These are phyloP conservation scores for Marmota flaviventris DNA, from an alignment of 2,113 vertebrate genomes.

Conservation along the genomic window DNA sequence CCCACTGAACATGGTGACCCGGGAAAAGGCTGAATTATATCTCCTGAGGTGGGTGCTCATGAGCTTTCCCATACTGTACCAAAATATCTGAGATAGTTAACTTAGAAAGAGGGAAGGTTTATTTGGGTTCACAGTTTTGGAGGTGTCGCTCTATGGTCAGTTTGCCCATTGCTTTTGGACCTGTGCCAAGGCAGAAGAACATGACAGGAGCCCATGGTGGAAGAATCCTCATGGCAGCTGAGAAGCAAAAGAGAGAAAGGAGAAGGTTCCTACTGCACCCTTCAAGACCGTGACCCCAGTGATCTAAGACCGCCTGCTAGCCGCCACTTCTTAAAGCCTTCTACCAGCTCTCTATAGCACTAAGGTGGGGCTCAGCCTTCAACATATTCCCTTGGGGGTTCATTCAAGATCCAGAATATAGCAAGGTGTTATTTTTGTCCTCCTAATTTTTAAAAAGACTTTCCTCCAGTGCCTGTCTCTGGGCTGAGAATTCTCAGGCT, in stretches of 20 bases:
- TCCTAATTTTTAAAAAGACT: not conserved
- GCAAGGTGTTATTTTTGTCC: not conserved
- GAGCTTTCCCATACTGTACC: not conserved
- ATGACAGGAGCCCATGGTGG: rapidly evolving
- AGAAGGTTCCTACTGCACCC: too few species aligned
- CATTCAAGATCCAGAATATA: not conserved
- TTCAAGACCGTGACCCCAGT: not conserved
- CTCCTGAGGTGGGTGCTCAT: not conserved
- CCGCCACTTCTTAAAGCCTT: too few species aligned
- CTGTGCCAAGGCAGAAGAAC: rapidly evolving
- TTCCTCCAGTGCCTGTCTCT: not conserved
- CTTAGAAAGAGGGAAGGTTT: not conserved
- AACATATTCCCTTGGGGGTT: not conserved
- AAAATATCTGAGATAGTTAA: not conserved
- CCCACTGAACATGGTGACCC: not conserved
- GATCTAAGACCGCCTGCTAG: too few species aligned
- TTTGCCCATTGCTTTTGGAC: not conserved
- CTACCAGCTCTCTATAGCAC: not conserved
- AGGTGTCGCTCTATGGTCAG: too few species aligned
- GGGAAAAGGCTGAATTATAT: rapidly evolving
- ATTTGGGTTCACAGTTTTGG: not conserved
- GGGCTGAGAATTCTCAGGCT: not conserved
- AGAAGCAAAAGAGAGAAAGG: not conserved
- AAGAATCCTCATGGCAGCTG: not conserved
- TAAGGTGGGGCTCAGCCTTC: too few species aligned